Evolutionary conservation across 2,113 vertebrate species (phyloP), one percentile per base, ranked within the genome.

Genomic region (Aix galericulata): DNA sequence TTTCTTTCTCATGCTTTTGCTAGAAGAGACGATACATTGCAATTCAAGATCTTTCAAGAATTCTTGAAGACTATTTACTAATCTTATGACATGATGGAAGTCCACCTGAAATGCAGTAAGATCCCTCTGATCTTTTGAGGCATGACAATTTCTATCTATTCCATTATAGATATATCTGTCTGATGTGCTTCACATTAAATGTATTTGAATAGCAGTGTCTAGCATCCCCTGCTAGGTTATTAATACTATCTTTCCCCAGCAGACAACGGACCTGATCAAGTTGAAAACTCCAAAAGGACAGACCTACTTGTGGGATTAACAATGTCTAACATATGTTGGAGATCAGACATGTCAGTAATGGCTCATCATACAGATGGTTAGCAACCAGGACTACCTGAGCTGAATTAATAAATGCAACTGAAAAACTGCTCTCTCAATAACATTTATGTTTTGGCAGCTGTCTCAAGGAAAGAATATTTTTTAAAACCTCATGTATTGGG

Each of bases 241-340:
- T 73, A 76, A 32, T 58, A 82, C 36, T 44, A 66, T 52, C 73
- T 88, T 92, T 67, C 15, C 68, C 75, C 80, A 64, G 73, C 29
- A 83, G 72, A 71, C 53, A 74, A 69, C 40, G 22, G 31, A 67
- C 78, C 53, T 92, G 64, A 66, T 84, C 48, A 56, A 84, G 73
- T 2, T 56, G 77, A 93, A 81, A 74, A 82, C 20, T 88, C 91
- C 55, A 83, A 81, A 94, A 86, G 59, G 64, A 86, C n/a, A 73
- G 55, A 64, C 9, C 48, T 72, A 66, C 59, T 75, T 86, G 40
- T 59, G 64, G 81, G 77, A 93, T 75, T 88, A 93, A 74, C 46
- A 59, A 53, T 60, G 80, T 84, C 69, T 91, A 91, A 59, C 64
- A 64, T 55, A 32, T 50, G 21, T 48, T 15, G 5, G 66, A 94